These are phyloP conservation scores for Aphaenogaster ashmeadi DNA, from an alignment of 1,140 invertebrate species.

Conservation along the genomic window DNA sequence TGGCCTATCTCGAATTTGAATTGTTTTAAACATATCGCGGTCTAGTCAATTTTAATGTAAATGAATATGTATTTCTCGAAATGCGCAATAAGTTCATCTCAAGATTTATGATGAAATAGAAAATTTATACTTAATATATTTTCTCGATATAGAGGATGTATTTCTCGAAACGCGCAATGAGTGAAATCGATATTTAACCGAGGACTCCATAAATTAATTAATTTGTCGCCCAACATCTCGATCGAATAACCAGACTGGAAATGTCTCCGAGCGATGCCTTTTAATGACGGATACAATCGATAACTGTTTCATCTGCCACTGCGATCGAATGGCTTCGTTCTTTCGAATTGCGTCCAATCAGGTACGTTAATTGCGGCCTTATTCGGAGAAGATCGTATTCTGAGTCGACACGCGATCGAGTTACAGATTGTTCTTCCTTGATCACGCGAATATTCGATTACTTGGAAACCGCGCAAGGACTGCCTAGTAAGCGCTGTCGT, in stretches of 20 bases:
- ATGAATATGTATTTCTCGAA: background rate
- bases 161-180: background rate
- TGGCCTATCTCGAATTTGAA: no score
- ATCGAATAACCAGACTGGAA: background rate
- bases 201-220: background rate
- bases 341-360: background rate
- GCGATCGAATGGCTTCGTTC: conserved; percentile 9
- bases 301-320: background rate
- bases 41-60: no score
- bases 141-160: background rate
- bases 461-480: background rate
- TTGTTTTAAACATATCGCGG: no score
- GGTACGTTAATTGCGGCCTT: conserved; percentile 36
- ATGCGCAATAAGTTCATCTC: background rate
- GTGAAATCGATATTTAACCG: background rate
- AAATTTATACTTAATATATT: background rate
- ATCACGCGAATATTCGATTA: conserved; percentile 58
- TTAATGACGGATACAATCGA: conserved; percentile 10
- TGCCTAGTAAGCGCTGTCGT: background rate
- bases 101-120: background rate
- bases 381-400: background rate
- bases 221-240: background rate
- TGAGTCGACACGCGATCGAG: conserved; percentile 37
- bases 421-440: conserved; percentile 9
- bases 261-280: background rate